Base-by-base conservation (phyloP, 2,888 invertebrate genomes). In the Brachyopa scutellaris region DNA sequence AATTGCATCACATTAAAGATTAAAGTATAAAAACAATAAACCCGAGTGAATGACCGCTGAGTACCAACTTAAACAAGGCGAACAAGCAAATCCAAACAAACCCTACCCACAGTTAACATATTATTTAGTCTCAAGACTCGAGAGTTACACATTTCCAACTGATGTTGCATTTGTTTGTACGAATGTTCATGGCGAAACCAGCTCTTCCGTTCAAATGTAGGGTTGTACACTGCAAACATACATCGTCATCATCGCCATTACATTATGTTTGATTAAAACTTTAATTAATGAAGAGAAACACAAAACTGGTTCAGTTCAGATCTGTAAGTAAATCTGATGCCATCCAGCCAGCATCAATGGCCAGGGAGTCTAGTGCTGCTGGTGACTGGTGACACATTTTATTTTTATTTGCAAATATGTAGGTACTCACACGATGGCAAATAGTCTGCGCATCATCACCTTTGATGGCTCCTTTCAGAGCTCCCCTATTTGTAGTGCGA, bases 181-280 rank as follows among this genome's bases (percentile, higher is more conserved):
- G 23, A 64, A n/a, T n/a, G n/a, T n/a, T n/a, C n/a, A n/a, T n/a
- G n/a, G 31, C 23, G 38, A 15, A 69, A 38, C 29, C 62, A 53
- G 13, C 42, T 45, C 66, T 29, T 21, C n/a, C 26, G 7, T 21
- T 8, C 40, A 51, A 19, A 57, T 59, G 64, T 19, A 11, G 26
- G 47, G 38, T 61, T 57, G 33, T 11, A 36, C 31, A n/a, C 9
- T 57, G 33, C 26, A 61, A 53, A 61, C 7, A 70, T 40, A 61
- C 47, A 57, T 36, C 57, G 45, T 21, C 17, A 38, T 29, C 61
- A 42, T 13, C 42, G 13, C 26, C 66, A 23, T 66, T 1, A 8
- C 42, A 9, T 42, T 19, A 21, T 74, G 80, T 80, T 80, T 76
- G 80, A 80, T 76, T 80, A 76, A 76, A 80, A 80, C 62, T 76